Evolutionary conservation across 2,888 invertebrate species (phyloP), one percentile per base, ranked within the genome.

Genomic region (Netelia fuscicornis): DNA sequence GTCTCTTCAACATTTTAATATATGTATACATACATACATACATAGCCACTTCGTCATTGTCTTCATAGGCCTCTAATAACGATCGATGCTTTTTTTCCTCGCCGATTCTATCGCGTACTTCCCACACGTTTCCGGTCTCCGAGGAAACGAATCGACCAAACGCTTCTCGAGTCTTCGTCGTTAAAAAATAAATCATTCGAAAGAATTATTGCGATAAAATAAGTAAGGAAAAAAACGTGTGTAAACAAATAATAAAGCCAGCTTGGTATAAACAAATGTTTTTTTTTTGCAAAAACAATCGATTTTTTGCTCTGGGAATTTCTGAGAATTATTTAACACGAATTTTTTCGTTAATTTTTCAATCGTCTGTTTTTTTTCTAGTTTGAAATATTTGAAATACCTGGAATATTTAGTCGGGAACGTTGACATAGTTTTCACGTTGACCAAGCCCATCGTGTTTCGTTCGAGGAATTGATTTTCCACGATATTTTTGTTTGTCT

Each of bases 31-130:
- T n/a, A 56, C 8, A n/a, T 17, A 20, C 20, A n/a, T 30, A 23
- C 56, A 30, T 44, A 67, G 23, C 62, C 52, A 54, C 42, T 54
- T 70, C 54, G 75, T 75, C 75, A 70, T 84, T 52, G 75, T 70
- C 70, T 48, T 76, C 30, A 30, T 84, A 84, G 84, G 84, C 84
- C 84, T 74, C 54, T 62, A 17, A 44, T 17, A 76, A 76, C 76
- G 75, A 80, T 84, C 84, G 71, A 80, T 80, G 64, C 23, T 62
- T 42, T 48, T 58, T 52, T 20, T 65, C 52, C 25, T 65, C 52
- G 65, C 44, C 42, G 25, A 30, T 37, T 23, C n/a, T 20, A 54
- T 76, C 20, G n/a, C 52, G 20, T 25, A 20, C 20, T 56, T 60
- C 44, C 62, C n/a, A 58, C 11, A 62, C 54, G 30, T 70, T 70